These are phyloP conservation scores for Madoqua kirkii DNA, from an alignment of 2,113 vertebrate genomes.

Conservation along the genomic window DNA sequence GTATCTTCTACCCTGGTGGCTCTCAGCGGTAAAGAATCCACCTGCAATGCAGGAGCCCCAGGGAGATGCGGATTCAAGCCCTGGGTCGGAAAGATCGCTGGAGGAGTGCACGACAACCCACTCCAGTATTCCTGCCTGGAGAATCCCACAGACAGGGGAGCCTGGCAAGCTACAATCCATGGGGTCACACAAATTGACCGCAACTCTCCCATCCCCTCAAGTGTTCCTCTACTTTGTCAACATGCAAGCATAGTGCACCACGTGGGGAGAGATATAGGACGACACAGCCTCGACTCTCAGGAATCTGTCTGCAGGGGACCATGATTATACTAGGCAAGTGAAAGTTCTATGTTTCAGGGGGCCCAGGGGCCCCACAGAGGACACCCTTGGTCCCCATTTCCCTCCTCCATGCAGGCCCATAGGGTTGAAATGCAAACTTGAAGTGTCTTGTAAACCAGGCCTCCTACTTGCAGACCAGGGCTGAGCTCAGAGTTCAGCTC, in stretches of 20 bases:
- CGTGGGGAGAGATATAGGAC: background rate
- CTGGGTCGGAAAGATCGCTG: rapidly evolving
- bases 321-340: background rate
- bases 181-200: background rate
- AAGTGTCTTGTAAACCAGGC: background rate
- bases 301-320: background rate
- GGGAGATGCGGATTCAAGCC: background rate
- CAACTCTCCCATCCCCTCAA: background rate
- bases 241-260: background rate
- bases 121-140: background rate
- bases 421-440: background rate
- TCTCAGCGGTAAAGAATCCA: background rate
- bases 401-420: background rate
- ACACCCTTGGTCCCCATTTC: background rate
- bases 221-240: background rate
- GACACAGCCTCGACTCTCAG: background rate
- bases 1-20: background rate
- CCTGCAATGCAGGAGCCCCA: background rate
- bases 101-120: background rate
- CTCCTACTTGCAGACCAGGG: background rate
- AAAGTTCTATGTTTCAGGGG: background rate
- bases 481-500: background rate
- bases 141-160: background rate
- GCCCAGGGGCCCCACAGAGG: background rate
- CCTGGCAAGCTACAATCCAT: background rate